Evolutionary conservation across 2,113 vertebrate species (phyloP).

Genomic region (Seriola aureovittata): DNA sequence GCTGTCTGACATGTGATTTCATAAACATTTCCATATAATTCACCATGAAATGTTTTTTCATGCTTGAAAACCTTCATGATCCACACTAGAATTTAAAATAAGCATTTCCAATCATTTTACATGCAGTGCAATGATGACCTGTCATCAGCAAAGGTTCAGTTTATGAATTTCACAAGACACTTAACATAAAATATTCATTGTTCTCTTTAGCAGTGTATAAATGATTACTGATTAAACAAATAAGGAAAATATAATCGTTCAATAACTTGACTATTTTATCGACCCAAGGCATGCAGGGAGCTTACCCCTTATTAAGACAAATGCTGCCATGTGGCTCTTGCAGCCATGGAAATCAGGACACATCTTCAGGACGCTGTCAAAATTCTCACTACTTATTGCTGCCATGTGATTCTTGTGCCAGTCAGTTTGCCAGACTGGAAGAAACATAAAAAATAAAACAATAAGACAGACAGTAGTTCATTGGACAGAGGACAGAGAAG

Average conservation of each 20-base stretch:
- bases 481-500: background rate
- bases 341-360: conserved; percentile 77
- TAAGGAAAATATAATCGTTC: background rate
- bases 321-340: conserved; percentile 87
- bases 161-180: background rate
- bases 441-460: background rate
- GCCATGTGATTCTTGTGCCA: conserved; percentile 86
- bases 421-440: conserved; percentile 68
- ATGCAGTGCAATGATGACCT: background rate
- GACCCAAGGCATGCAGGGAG: background rate
- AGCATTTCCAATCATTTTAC: conserved; percentile 6
- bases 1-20: conserved; percentile 10
- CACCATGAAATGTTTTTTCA: background rate
- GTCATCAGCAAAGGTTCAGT: conserved; percentile 4
- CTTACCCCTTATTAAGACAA: conserved; percentile 89
- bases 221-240: background rate
- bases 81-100: conserved; percentile 9
- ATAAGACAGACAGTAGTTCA: background rate
- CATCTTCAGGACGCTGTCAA: conserved; percentile 83
- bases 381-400: conserved; percentile 81
- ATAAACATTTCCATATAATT: conserved; percentile 11
- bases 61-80: conserved; percentile 5
- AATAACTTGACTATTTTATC: background rate
- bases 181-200: background rate
- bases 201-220: background rate